A percentile compares a stretch with the other conserved stretches of the same genome.
These are phyloP conservation scores for Nineta flava DNA, from an alignment of 2,888 invertebrate species.

Conservation along the genomic window DNA sequence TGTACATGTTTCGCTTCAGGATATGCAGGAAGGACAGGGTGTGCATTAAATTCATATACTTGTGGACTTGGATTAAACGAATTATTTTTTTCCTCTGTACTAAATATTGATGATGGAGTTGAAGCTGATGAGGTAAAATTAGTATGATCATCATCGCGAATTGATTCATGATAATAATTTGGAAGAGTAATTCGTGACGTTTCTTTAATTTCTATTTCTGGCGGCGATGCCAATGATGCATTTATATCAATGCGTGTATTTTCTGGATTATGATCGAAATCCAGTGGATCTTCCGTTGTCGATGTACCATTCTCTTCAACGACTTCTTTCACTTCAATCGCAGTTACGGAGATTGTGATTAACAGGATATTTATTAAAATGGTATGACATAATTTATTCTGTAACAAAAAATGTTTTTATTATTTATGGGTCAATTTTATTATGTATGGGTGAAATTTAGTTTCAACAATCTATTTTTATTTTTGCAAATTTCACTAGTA, in stretches of 20 bases:
- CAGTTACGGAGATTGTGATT: too few relatives aligned
- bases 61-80: conserved; percentile 35
- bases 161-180: neutral
- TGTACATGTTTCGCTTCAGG: conserved; percentile 20
- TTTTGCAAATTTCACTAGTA: too few relatives aligned
- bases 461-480: too few relatives aligned
- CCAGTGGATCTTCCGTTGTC: neutral
- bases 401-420: too few relatives aligned
- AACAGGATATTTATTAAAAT: too few relatives aligned
- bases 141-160: neutral
- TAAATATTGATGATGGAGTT: neutral
- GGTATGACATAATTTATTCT: too few relatives aligned
- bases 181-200: neutral
- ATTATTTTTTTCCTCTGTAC: neutral
- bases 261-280: neutral
- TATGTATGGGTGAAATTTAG: too few relatives aligned
- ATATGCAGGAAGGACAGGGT: conserved; percentile 23
- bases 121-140: neutral
- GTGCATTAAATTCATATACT: conserved; percentile 30
- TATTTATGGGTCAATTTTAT: too few relatives aligned
- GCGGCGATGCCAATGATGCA: neutral
- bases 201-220: neutral
- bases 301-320: neutral
- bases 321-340: neutral
- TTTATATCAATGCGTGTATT: neutral